Evolutionary conservation across 2,113 vertebrate species (phyloP).

Genomic region (Pomatorhinus ruficollis): DNA sequence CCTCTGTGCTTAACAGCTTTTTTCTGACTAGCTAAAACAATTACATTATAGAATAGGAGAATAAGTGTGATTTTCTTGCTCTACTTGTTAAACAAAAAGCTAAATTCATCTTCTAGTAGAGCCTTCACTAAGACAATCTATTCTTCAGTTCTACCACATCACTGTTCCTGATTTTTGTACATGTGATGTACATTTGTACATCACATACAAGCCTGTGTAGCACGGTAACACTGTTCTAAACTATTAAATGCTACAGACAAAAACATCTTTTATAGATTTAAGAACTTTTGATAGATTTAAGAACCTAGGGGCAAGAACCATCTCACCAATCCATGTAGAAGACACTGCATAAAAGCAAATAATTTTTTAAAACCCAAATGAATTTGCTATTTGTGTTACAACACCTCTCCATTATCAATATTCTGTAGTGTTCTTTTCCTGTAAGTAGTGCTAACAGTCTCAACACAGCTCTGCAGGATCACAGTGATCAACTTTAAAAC

Average conservation of each 20-base stretch:
- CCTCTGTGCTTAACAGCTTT: background rate
- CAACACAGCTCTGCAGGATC: background rate
- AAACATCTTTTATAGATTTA: background rate
- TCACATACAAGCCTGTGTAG: background rate
- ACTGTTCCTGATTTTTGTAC: background rate
- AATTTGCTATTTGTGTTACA: background rate
- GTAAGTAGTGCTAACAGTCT: background rate
- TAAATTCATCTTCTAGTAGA: background rate
- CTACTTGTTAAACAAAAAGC: background rate
- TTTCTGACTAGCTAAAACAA: background rate
- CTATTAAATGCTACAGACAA: background rate
- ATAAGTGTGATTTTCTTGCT: background rate
- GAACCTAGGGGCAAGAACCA: background rate
- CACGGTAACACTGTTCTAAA: accelerated
- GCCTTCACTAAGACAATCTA: background rate
- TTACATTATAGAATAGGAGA: background rate
- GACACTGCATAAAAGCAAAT: background rate
- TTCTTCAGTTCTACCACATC: background rate
- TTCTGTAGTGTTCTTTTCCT: background rate
- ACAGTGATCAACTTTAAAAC: background rate
- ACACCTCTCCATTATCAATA: accelerated
- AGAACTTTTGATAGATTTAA: background rate
- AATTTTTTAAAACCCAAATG: background rate
- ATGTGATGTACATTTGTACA: background rate
- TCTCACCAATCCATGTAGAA: background rate